Base-by-base conservation (phyloP, 2,888 invertebrate genomes). In the Leptarthrus brevirostris region DNA sequence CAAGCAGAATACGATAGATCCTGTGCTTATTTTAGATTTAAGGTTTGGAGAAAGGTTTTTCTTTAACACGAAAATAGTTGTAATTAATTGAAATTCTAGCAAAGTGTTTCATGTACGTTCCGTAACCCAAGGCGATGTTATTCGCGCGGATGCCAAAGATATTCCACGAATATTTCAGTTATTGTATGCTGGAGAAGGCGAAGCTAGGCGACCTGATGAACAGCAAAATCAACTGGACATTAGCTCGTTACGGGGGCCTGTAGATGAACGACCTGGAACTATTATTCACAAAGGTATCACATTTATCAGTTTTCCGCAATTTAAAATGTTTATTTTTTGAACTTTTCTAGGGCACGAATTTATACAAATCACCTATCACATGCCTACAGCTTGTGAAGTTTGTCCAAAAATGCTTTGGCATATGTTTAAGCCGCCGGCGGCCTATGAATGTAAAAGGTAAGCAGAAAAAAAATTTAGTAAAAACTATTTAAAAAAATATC, bases 91-190 rank as follows among this genome's bases (percentile, higher is more conserved):
- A 10, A 72, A 72, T 74, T 84, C 12, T 88, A 96, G 98, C 87
- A 98, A 98, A 90, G 93, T 99, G 83, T 98, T 97, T 88, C 98
- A 98, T 87, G 98, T 98, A 79, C 92, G 98, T 78, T 94, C 96
- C 76, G 98, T 99, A 79, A 98, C 98, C 77, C 98, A 98, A 86
- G 98, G 98, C 81, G 99, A 99, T 89, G 98, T 98, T 81, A 97
- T 98, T 85, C 92, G 98, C 84, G 98, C 97, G 73, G 97, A 98
- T 89, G 95, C 97, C 86, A 96, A 96, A 90, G 97, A 98, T 89
- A 97, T 99, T 86, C 98, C 98, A 81, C 92, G 97, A 86, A 99
- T 99, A 87, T 98, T 99, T 88, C 90, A 97, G 88, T 89, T 98
- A 82, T 87, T 98, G 81, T 98, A 98, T 86, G 97, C 98, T 78